Percentiles rank a stretch among this genome's conserved stretches.
phyloP scores from a whole-genome alignment of 2,888 invertebrate genomes.

The Heliothis peltigera region DNA sequence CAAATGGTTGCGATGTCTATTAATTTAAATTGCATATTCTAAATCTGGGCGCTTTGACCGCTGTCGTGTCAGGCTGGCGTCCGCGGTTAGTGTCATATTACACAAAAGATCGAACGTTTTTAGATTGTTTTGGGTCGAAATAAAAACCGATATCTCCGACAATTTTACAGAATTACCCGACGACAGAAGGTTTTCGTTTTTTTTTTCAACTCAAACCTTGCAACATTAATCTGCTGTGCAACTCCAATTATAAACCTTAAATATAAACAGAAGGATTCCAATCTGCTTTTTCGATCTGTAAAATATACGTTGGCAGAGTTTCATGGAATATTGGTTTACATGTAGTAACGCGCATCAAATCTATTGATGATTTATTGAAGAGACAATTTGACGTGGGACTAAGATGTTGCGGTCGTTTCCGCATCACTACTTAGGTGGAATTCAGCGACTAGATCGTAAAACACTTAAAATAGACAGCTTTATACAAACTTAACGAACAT shows the following conservation, averaged over 20 bases:
- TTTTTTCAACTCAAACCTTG: conserved; percentile 50
- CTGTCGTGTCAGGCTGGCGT: conserved; percentile 72
- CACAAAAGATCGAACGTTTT: conserved; percentile 83
- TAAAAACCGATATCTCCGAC: conserved; percentile 84
- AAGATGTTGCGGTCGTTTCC: conserved; percentile 76
- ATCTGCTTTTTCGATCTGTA: conserved; percentile 61
- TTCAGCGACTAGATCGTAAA: conserved; percentile 69
- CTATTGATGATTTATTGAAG: conserved; percentile 76
- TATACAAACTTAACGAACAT: conserved; percentile 49
- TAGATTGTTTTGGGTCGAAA: conserved; percentile 83
- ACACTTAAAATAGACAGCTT: conserved; percentile 57
- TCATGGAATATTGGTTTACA: conserved; percentile 81
- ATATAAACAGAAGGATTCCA: conserved; percentile 57
- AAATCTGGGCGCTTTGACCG: conserved; percentile 74
- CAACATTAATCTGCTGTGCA: conserved; percentile 48
- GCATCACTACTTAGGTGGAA: conserved; percentile 73
- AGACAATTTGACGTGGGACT: conserved; percentile 80
- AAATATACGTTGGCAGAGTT: conserved; percentile 66
- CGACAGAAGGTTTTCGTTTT: conserved; percentile 69
- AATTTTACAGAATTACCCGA: conserved; percentile 84
- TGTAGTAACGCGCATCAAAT: conserved; percentile 74
- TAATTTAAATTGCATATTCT: conserved; percentile 65
- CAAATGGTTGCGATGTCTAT: conserved; percentile 19
- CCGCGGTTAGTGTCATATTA: conserved; percentile 82
- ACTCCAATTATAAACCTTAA: conserved; percentile 71